These are phyloP conservation scores for Diachrysia chrysitis DNA, from an alignment of 2,888 invertebrate genomes.

Conservation along the genomic window DNA sequence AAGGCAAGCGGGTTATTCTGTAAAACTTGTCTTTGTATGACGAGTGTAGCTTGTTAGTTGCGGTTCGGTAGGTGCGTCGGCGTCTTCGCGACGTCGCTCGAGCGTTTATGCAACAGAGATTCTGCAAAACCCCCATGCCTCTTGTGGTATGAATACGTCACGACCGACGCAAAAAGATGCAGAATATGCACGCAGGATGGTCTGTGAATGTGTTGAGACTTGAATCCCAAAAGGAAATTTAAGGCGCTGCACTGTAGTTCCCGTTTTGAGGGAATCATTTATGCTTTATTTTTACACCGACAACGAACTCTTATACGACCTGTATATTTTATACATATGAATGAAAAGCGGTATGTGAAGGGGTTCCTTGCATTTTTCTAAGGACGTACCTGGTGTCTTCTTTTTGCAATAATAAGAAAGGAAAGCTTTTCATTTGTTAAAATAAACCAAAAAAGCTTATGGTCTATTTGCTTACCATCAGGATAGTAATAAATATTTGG, in stretches of 20 bases:
- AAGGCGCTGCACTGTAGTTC: constrained; percentile 15
- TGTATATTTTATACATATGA: constrained; percentile 3
- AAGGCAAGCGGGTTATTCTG: constrained; percentile 52
- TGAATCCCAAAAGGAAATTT: constrained; percentile 37
- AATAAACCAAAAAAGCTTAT: background rate
- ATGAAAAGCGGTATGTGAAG: constrained; percentile 8
- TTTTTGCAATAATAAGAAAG: constrained; percentile 13
- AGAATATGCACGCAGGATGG: constrained; percentile 39
- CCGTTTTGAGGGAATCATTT: constrained; percentile 22
- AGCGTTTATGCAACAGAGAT: constrained; percentile 53
- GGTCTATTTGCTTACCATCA: background rate
- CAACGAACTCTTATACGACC: background rate
- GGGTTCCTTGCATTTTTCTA: constrained; percentile 5
- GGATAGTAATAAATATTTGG: background rate
- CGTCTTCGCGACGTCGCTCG: constrained; percentile 50
- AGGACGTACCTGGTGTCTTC: constrained; percentile 7
- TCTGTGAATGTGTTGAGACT: constrained; percentile 29
- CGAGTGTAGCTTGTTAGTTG: constrained; percentile 58
- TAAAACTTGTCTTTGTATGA: constrained; percentile 53
- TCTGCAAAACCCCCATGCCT: constrained; percentile 48
- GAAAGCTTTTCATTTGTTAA: background rate
- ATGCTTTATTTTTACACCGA: constrained; percentile 10
- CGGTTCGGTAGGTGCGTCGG: constrained; percentile 47
- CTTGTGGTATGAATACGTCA: constrained; percentile 52
- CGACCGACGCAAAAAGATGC: constrained; percentile 33